Evolutionary conservation across 2,888 invertebrate genomes (phyloP), one percentile per base, ranked within the genome.

Genomic region (Ametastegia equiseti): DNA sequence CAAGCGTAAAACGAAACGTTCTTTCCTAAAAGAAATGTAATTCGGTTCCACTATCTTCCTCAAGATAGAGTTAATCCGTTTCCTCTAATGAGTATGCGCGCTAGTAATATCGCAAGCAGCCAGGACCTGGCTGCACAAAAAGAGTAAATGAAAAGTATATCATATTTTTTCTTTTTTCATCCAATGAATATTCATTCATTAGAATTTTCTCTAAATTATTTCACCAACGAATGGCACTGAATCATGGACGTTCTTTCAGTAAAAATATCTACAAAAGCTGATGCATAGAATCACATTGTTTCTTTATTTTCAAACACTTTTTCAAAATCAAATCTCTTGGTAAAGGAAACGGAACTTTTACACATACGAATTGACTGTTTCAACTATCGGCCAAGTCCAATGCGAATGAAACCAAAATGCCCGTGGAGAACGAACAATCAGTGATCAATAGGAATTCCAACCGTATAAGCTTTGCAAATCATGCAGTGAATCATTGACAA

Each of bases 51-150:
- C 30, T 60, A 60, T 60, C 60, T 60, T 60, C 1, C 15, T 60
- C 27, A 60, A 60, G 60, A 60, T 60, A 60, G 60, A 60, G 60
- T 27, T 60, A 60, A 60, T 60, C 60, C 60, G 60, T 60, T 60
- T 60, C 30, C 30, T 27, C 60, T 60, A 60, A 60, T 60, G 60
- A 60, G 60, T 30, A 60, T 60, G 60, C 60, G 60, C 60, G 60
- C 27, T 60, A 30, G 60, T 60, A 60, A 60, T 30, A 30, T 60
- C 60, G n/a, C n/a, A 60, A 60, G 15, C 30, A 60, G 60, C 23
- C 5, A 60, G 30, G 13, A 60, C 23, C 60, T 30, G 60, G 27
- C 60, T 30, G 60, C 5, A 15, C 30, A 30, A 60, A 60, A 30
- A 30, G 60, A 30, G 57, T 23, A 57, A 19, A 11, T 19, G 50